Conservation (phyloP, 1,140 invertebrate species). For the Asobara japonica region DNA sequence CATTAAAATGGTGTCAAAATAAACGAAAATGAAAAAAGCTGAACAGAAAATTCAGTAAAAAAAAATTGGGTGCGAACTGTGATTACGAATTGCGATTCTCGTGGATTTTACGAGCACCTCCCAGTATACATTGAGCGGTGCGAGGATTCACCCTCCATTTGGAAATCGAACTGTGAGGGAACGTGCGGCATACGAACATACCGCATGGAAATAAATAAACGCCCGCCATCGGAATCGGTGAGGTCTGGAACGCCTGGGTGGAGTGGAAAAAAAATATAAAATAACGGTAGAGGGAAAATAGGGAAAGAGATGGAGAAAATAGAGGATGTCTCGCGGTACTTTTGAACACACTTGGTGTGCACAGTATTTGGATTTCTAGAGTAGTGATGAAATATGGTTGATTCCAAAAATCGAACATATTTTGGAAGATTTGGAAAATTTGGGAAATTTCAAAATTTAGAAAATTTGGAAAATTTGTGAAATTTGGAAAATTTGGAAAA, state of each 20-base stretch:
- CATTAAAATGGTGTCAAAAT: too few relatives aligned
- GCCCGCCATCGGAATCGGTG: slow-evolving; percentile 33
- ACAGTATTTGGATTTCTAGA: too few relatives aligned
- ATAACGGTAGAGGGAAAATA: slow-evolving; percentile 13
- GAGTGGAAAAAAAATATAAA: neutral
- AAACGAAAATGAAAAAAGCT: neutral
- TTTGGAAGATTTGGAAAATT: too few relatives aligned
- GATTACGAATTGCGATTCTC: slow-evolving; percentile 50
- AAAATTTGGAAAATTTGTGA: too few relatives aligned
- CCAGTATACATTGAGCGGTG: slow-evolving; percentile 15
- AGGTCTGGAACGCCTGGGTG: neutral
- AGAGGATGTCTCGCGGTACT: too few relatives aligned
- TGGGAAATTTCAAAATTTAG: too few relatives aligned
- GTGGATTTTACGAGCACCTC: slow-evolving; percentile 43
- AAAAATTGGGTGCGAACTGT: slow-evolving; percentile 41
- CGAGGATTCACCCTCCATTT: slow-evolving; percentile 39
- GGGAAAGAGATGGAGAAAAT: neutral
- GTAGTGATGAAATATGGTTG: too few relatives aligned
- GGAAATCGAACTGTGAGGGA: slow-evolving; percentile 34
- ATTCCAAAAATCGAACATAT: too few relatives aligned
- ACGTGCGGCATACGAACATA: slow-evolving; percentile 41
- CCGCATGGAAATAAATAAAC: slow-evolving; percentile 55
- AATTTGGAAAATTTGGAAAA: too few relatives aligned
- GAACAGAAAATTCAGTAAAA: neutral
- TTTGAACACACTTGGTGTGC: too few relatives aligned